Conservation (phyloP, 92 coral and sea anemone species). For the Heliopora coerulea region DNA sequence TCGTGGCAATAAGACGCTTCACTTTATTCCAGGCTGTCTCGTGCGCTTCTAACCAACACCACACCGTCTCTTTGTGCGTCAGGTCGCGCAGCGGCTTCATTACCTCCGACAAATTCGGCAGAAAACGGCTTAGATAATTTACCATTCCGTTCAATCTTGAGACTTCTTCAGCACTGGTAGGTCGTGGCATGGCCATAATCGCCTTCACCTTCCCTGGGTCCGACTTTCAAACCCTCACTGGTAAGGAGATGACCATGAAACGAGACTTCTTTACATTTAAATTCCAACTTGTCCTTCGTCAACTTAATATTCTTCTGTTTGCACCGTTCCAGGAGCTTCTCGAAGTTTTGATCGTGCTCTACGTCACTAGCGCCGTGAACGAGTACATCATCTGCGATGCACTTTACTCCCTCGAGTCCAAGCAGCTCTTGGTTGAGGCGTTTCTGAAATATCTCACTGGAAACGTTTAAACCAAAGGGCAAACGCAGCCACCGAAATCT, state of each 20-base stretch:
- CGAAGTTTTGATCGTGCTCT: slow-evolving; percentile 38
- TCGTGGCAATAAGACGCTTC: slow-evolving; percentile 40
- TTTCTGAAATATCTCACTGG: slow-evolving; percentile 48
- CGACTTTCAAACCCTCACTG: slow-evolving; percentile 41
- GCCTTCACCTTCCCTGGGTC: slow-evolving; percentile 42
- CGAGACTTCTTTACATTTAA: slow-evolving; percentile 38
- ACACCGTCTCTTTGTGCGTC: slow-evolving; percentile 1
- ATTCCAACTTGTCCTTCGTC: slow-evolving; percentile 39
- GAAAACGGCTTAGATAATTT: slow-evolving; percentile 36
- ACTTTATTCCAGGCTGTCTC: slow-evolving; percentile 38
- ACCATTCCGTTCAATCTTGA: slow-evolving; percentile 39
- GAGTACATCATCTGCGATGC: slow-evolving; percentile 30
- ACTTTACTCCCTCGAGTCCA: slow-evolving; percentile 40
- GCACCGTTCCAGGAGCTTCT: no score
- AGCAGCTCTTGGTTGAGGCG: slow-evolving; percentile 41
- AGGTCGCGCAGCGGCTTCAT: slow-evolving; percentile 43
- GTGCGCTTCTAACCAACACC: slow-evolving; percentile 23
- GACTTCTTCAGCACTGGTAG: slow-evolving; percentile 23
- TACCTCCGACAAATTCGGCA: slow-evolving; percentile 37
- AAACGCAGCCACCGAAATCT: slow-evolving; percentile 42
- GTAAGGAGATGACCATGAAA: slow-evolving; percentile 50
- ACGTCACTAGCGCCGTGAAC: slow-evolving; percentile 21
- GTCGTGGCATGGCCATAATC: slow-evolving; percentile 48
- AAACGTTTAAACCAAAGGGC: slow-evolving; percentile 45
- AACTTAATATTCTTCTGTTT: no score